Evolutionary conservation across 1,140 invertebrate genomes (phyloP).

Genomic region (Aphis gossypii): DNA sequence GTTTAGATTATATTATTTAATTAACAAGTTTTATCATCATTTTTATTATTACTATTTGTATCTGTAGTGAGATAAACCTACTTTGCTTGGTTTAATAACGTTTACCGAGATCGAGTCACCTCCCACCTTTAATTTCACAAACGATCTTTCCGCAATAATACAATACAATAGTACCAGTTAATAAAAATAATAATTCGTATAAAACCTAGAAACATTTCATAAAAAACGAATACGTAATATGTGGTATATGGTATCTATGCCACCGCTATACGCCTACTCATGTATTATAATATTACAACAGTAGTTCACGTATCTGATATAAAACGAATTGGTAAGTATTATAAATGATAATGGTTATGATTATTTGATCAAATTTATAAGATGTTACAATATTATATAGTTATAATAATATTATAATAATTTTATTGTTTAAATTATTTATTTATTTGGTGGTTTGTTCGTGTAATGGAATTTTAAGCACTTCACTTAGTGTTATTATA

Average conservation of each 20-base stretch:
- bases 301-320: neutral
- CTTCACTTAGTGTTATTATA: neutral
- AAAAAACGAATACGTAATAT: neutral
- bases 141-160: neutral
- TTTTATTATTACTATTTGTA: neutral
- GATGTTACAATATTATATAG: neutral
- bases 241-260: neutral
- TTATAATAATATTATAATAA: neutral
- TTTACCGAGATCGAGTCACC: neutral
- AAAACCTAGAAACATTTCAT: neutral
- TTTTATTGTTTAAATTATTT: neutral
- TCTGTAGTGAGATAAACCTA: neutral
- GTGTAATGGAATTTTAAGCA: neutral
- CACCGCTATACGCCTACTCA: neutral
- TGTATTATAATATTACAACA: neutral
- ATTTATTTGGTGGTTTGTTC: neutral
- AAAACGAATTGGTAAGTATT: neutral
- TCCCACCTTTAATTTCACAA: neutral
- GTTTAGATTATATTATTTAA: slow-evolving; percentile 5
- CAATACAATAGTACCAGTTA: neutral
- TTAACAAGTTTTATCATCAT: neutral
- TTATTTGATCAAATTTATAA: neutral
- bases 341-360: neutral
- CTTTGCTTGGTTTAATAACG: neutral
- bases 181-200: neutral